Evolutionary conservation across 1,140 invertebrate species (phyloP), one percentile per base, ranked within the genome.

Genomic region (Phocides pigmalion): DNA sequence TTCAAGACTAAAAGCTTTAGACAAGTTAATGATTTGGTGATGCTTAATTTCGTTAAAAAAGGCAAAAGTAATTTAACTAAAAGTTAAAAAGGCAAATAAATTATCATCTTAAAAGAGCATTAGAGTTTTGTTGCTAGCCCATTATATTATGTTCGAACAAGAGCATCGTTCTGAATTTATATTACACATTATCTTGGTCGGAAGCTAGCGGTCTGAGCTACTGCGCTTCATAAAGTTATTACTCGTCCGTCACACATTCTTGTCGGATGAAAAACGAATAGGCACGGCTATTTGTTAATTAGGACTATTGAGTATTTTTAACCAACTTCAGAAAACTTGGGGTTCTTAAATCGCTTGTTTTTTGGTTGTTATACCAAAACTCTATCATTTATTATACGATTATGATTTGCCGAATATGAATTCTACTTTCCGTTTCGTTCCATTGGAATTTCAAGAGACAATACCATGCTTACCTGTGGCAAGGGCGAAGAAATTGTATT

Each of bases 91-190:
- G 49, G 25, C 17, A 64, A 64, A 64, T 54, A 70, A 76, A 76
- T 79, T 74, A 80, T 53, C 67, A 70, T 54, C 69, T 69, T 72
- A 62, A 69, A 71, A 73, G 68, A 74, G 64, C 62, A 65, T 64
- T 75, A 77, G 59, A 68, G 66, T 53, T 74, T 68, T 72, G 68
- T 68, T 63, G 59, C 68, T 68, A 66, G 63, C 69, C 59, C n/a
- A 46, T 58, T 77, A 72, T 73, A 79, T 75, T 71, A 66, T 68
- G 66, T 74, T 71, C 61, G 69, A 73, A 69, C 62, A 76, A 79
- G 65, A 75, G 69, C 70, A 70, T 66, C 72, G 70, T 70, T 75
- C 69, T 81, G 82, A 79, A 82, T 82, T 81, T 82, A 79, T 81
- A 81, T 81, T 77, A 73, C 74, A 73, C 65, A 81, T 78, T 82